Percentiles rank a stretch among this genome's conserved stretches.
Evolutionary conservation across 2,113 vertebrate genomes (phyloP).

Genomic region (Neodon shergylaensis): DNA sequence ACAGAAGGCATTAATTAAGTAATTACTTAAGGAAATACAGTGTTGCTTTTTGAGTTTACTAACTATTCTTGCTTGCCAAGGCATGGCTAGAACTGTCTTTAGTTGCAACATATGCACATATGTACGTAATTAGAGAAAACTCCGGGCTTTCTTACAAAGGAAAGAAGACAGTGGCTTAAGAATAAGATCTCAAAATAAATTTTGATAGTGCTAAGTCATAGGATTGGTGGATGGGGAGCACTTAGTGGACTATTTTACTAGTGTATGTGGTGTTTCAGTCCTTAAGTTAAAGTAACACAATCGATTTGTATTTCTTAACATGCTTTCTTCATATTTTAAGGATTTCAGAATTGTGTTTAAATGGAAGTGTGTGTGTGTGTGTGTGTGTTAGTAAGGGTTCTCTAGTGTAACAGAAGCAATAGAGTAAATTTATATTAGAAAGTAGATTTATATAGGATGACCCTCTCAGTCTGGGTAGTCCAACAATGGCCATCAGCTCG

Average conservation of each 20-base stretch:
- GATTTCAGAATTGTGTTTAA: constrained; percentile 16
- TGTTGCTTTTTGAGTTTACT: constrained; percentile 60
- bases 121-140: constrained; percentile 13
- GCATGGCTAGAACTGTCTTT: constrained; percentile 11
- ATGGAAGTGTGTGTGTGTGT: not conserved
- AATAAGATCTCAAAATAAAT: constrained; percentile 23
- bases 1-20: constrained; percentile 62
- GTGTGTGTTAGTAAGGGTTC: not conserved
- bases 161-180: constrained; percentile 44
- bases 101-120: constrained; percentile 47
- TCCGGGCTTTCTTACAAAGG: constrained; percentile 25
- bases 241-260: not conserved
- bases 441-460: not conserved
- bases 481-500: no score
- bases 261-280: constrained; percentile 2
- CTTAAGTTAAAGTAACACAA: constrained; percentile 2
- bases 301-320: constrained; percentile 16
- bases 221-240: not conserved
- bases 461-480: not conserved
- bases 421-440: not conserved
- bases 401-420: not conserved
- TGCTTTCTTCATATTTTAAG: not conserved
- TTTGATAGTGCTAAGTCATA: not conserved
- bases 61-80: constrained; percentile 25
- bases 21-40: constrained; percentile 67